phyloP scores from a whole-genome alignment of 1,140 invertebrate species.

The Macrobrachium nipponense region DNA sequence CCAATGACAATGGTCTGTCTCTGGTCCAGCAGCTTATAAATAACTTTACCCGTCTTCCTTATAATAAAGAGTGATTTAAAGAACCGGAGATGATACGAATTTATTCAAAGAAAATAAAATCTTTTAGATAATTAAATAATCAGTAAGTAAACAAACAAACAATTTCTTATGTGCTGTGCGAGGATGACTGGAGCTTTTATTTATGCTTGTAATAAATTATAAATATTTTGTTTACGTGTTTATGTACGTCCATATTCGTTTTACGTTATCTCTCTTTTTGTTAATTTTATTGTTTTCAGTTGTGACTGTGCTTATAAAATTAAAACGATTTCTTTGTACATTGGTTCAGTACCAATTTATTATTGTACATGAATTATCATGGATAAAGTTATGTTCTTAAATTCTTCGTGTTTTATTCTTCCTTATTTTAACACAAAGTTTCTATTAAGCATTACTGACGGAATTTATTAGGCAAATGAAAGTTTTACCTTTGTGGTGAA shows the following conservation, averaged over 20 bases:
- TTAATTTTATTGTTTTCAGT: neutral
- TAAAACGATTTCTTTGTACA: slow-evolving; percentile 4
- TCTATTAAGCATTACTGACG: too few species aligned
- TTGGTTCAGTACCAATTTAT: slow-evolving; percentile 8
- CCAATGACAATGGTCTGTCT: too few species aligned
- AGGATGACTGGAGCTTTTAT: slow-evolving; percentile 16
- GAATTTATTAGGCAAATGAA: too few species aligned
- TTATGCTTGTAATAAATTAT: neutral
- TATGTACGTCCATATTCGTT: neutral
- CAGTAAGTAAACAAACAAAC: neutral
- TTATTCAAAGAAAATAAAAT: too few species aligned
- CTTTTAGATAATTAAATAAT: neutral
- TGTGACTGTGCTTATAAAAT: slow-evolving; percentile 1
- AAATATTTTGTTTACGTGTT: neutral
- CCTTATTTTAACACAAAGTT: neutral
- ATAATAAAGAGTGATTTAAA: neutral
- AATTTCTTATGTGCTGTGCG: slow-evolving; percentile 6
- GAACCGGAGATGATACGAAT: neutral
- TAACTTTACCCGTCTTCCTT: neutral
- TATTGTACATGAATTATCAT: slow-evolving; percentile 25
- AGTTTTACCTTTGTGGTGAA: too few species aligned
- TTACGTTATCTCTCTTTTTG: too few species aligned
- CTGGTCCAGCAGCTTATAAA: too few species aligned
- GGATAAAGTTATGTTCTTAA: slow-evolving; percentile 13
- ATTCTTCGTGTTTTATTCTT: neutral